Evolutionary conservation across 2,113 vertebrate genomes (phyloP), one percentile per base, ranked within the genome.

Genomic region (Excalfactoria chinensis): DNA sequence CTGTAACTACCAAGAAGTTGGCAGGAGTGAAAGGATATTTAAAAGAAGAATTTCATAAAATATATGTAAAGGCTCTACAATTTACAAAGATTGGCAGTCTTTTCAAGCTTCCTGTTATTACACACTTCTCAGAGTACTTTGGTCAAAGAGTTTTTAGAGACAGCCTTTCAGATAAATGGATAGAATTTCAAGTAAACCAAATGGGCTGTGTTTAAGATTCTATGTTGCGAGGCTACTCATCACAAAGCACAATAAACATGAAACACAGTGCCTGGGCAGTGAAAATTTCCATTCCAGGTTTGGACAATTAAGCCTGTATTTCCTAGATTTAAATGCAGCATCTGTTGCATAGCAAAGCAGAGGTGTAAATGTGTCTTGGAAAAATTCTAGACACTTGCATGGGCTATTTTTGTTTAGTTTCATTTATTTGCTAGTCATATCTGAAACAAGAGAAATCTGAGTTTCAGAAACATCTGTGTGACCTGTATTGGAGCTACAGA

Each of bases 11-110:
- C 21, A 71, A 30, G 2, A 4, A 37, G 15, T 7, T 58, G 41
- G 10, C 11, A 18, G 2, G 5, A 11, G 16, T 2, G 43, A 56
- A 48, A 49, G 69, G 7, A 5, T 6, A 7, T 15, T 71, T 49
- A 46, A 37, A 89, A 66, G 15, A 20, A 28, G 21, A 59, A 26
- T 35, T 82, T 48, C 7, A 11, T 28, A 1, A 41, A 72, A 55
- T 21, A 7, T 9, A 56, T 0, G 0, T 3, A n/a, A 56, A 56
- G 30, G 12, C 55, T 56, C 28, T 55, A 55, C 53, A 32, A 55
- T 32, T 55, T 55, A 17, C 18, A 32, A 82, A 49, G 55, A 44
- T 17, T 34, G 32, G 21, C 34, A 46, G 35, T 9, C 11, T 64
- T 75, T 28, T 34, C 34, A 46, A 68, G 15, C 32, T 34, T 72